Evolutionary conservation across 2,797 vertebrate species (phyloP).

Genomic region (Lepilemur ruficaudatus): DNA sequence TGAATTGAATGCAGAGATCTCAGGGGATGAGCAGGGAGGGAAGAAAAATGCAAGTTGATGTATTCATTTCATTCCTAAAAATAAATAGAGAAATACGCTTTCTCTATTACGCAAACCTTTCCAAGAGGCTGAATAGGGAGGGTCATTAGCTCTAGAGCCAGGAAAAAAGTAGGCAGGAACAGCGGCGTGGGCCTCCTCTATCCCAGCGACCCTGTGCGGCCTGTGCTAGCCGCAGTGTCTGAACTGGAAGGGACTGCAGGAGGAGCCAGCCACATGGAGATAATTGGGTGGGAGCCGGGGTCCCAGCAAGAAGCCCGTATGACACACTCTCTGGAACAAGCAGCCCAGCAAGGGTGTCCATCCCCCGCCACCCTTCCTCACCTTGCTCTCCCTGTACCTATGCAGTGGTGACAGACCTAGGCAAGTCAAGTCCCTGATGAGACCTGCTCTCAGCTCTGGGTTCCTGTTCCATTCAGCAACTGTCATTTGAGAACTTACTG

Average conservation of each 20-base stretch:
- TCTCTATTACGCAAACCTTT: neutral
- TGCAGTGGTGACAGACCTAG: neutral
- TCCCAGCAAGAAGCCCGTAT: neutral
- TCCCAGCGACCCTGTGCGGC: neutral
- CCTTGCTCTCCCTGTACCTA: neutral
- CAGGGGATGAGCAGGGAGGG: neutral
- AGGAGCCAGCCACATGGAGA: neutral
- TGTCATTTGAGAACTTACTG: neutral
- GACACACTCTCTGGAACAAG: neutral
- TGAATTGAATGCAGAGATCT: constrained; percentile 31
- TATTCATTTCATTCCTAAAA: constrained; percentile 49
- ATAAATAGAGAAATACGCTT: neutral
- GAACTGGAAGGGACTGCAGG: neutral
- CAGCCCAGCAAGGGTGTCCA: neutral
- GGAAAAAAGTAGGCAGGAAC: neutral
- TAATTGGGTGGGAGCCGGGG: neutral
- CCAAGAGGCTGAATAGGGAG: neutral
- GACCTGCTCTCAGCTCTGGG: neutral
- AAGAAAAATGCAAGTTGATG: constrained; percentile 6
- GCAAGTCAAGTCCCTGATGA: neutral
- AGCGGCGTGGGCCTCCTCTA: neutral
- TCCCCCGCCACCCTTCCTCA: neutral
- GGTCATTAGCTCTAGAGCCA: neutral
- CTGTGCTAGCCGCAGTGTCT: neutral
- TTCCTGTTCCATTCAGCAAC: neutral